A percentile compares a stretch with the other conserved stretches of the same genome.
Conservation (phyloP, 2,113 vertebrate genomes). For the Nettapus auritus region DNA sequence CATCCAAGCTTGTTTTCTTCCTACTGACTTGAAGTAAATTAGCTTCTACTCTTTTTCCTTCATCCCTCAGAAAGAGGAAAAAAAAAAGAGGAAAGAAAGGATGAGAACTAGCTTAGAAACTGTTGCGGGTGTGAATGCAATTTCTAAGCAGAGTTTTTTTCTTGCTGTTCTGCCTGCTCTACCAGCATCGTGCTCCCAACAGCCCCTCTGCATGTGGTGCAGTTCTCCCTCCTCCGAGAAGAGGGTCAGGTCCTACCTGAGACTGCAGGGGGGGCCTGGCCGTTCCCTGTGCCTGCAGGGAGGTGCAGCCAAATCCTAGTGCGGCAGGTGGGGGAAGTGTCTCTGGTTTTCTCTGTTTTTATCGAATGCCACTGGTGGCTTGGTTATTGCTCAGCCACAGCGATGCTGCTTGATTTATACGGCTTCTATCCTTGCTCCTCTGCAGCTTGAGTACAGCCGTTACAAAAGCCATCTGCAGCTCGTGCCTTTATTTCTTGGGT, state of each 20-base stretch:
- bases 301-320: neutral
- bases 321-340: neutral
- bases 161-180: neutral
- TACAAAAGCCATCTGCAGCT: conserved; percentile 58
- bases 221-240: neutral
- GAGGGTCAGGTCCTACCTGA: no score
- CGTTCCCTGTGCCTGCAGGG: neutral
- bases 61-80: neutral
- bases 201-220: neutral
- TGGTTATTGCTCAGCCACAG: neutral
- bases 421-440: conserved; percentile 15
- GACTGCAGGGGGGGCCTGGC: no score
- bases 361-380: neutral
- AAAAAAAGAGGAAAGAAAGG: neutral
- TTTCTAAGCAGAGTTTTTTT: neutral
- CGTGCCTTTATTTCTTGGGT: conserved; percentile 47
- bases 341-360: neutral
- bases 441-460: neutral
- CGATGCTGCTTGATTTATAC: conserved; percentile 33
- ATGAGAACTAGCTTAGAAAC: conserved; percentile 3
- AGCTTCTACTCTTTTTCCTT: neutral
- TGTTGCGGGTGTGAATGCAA: neutral
- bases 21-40: conserved; percentile 30
- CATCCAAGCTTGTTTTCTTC: conserved; percentile 8
- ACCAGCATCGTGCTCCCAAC: neutral